Conservation (phyloP, 92 coral and sea anemone genomes). For the Parazoanthus atlanticus region DNA sequence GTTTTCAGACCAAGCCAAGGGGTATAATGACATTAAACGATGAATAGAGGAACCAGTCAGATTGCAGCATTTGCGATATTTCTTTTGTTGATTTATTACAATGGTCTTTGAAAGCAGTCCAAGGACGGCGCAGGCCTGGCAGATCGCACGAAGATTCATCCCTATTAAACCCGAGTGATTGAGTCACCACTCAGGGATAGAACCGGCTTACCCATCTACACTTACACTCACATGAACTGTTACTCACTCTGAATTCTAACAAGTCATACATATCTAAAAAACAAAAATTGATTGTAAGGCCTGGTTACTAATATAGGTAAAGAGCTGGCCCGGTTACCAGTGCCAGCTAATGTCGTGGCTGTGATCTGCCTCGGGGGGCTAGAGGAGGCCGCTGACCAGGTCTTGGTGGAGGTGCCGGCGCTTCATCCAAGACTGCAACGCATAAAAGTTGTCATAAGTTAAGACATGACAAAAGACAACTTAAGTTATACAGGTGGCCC, state of each 20-base stretch:
- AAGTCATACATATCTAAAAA: no score
- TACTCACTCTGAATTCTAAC: no score
- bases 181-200: no score
- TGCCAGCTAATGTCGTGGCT: neutral
- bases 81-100: no score
- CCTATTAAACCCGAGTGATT: neutral
- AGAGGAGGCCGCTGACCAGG: slow-evolving; percentile 38
- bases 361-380: slow-evolving; percentile 10
- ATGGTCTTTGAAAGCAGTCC: neutral
- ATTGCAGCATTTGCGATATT: neutral
- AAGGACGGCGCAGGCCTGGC: neutral
- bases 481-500: no score
- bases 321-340: neutral
- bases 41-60: neutral
- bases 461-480: no score
- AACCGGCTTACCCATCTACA: neutral
- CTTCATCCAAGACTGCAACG: neutral
- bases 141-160: neutral
- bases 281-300: no score
- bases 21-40: neutral
- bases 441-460: neutral
- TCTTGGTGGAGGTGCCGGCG: slow-evolving; percentile 1
- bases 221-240: no score
- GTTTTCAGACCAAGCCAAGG: neutral
- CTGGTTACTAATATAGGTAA: neutral